A percentile compares a stretch with the other conserved stretches of the same genome.
Conservation (phyloP, 2,888 invertebrate species). For the Palloptera scutellata region DNA sequence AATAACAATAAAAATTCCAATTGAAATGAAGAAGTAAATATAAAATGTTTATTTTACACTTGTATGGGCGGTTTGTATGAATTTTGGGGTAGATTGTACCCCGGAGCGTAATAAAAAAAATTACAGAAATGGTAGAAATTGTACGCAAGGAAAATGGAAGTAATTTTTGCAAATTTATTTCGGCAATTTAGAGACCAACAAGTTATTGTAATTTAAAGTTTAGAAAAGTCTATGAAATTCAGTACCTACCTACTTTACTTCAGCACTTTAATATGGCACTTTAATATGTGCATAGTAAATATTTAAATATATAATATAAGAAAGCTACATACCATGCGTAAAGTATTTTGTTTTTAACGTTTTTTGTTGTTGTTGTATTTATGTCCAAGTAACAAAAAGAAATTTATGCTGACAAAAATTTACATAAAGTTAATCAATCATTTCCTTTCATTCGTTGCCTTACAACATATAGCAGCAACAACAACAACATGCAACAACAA, state of each 20-base stretch:
- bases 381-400: not conserved
- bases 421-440: constrained; percentile 24
- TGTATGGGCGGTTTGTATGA: not conserved
- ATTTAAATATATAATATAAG: no score
- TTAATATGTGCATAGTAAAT: no score
- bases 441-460: not conserved
- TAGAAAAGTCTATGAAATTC: no score
- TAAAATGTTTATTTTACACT: not conserved
- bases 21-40: not conserved
- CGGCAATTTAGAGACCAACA: no score
- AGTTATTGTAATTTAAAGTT: no score
- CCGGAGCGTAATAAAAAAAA: not conserved
- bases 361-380: not conserved
- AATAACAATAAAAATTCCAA: not conserved
- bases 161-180: not conserved
- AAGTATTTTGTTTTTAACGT: no score
- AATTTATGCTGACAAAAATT: constrained; percentile 28
- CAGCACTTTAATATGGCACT: no score
- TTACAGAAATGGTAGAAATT: no score
- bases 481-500: constrained; percentile 1
- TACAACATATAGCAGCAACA: not conserved
- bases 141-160: not conserved
- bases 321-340: no score
- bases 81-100: not conserved
- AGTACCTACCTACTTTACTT: no score